A percentile compares a stretch with the other conserved stretches of the same genome.
phyloP scores from a whole-genome alignment of 2,888 invertebrate genomes.

The Tenthredo scrophulariae region DNA sequence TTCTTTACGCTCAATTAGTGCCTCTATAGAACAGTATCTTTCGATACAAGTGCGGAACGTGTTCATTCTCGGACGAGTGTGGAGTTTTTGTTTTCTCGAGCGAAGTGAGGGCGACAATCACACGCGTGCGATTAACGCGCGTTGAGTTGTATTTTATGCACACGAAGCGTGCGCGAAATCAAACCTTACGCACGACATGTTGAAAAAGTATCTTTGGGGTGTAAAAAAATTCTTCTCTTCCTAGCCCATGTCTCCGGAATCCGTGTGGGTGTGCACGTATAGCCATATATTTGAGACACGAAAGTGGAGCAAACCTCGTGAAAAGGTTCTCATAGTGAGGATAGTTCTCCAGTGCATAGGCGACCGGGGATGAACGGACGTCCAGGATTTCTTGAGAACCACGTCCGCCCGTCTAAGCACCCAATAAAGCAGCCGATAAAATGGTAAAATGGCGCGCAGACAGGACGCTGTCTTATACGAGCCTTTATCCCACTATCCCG shows the following conservation, averaged over 20 bases:
- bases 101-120: no score
- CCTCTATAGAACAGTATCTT: no score
- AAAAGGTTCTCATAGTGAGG: not conserved
- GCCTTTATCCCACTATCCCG: conserved; percentile 47
- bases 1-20: no score
- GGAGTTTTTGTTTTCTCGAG: no score
- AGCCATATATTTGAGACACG: conserved; percentile 20
- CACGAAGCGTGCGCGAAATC: no score
- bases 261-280: not conserved
- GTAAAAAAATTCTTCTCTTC: not conserved
- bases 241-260: not conserved
- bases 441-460: conserved; percentile 56
- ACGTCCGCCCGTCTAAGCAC: conserved; percentile 52
- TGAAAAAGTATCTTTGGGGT: no score
- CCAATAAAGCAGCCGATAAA: conserved; percentile 56
- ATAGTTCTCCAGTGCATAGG: not conserved
- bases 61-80: no score
- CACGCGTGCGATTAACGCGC: no score
- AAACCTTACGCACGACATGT: no score
- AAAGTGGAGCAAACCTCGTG: not conserved
- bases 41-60: no score
- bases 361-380: not conserved
- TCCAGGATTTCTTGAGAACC: conserved; percentile 46
- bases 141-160: no score
- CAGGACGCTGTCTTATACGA: conserved; percentile 55